Evolutionary conservation across 2,888 invertebrate species (phyloP), one percentile per base, ranked within the genome.

Genomic region (Noctua comes): DNA sequence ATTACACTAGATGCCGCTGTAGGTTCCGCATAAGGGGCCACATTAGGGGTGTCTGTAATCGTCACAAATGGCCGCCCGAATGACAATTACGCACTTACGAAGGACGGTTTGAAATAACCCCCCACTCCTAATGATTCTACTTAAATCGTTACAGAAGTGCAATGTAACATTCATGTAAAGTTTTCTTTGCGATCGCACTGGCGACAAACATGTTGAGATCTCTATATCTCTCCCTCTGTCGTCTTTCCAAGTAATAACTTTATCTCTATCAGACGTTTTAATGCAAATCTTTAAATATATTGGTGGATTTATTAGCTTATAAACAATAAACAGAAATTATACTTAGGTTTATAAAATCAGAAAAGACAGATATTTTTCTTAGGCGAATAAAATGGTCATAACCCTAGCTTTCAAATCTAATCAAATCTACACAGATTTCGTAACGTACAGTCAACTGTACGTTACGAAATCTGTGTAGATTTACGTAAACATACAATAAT

Each of bases 11-110:
- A 77, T 43, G 54, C 16, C 64, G 36, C 43, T 31, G 51, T 27
- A 7, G 1, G 31, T 27, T 73, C 27, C 27, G 27, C 46, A 77
- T 48, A 24, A 66, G 11, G 36, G 77, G 46, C 27, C 27, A 62
- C 46, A 77, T 48, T 36, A 66, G 8, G 46, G 77, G 46, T 75
- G 57, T 59, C 59, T n/a, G 43, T 76, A 66, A 65, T 46, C 31
- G 54, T 66, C 77, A 46, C 36, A 76, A 77, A 66, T 6, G 46
- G 36, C 11, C 24, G 16, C 54, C 46, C 11, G n/a, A 77, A 77
- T 77, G 24, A 66, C 57, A 77, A 77, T 66, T 77, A 77, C 77
- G 27, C 18, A 57, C 54, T 77, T 24, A 57, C 36, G 36, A 40
- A 54, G n/a, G 27, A 46, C n/a, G 11, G 54, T 46, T 54, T n/a